phyloP scores from a whole-genome alignment of 1,140 invertebrate species.

The Adoxophyes honmai region DNA sequence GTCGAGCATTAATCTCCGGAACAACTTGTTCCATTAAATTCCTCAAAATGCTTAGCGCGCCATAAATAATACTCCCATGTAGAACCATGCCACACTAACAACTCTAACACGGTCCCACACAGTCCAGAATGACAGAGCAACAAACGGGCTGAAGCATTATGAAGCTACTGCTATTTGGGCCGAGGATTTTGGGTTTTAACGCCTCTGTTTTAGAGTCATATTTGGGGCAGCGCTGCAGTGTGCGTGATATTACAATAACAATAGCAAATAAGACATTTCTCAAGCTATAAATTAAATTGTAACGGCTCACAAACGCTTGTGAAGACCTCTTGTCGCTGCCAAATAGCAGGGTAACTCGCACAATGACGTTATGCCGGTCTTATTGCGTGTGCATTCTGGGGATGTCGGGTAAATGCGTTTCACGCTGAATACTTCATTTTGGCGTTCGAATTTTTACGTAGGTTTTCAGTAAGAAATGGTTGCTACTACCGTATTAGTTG shows the following conservation, averaged over 20 bases:
- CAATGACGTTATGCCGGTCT: not conserved
- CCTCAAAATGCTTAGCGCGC: constrained; percentile 12
- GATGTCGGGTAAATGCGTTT: no score
- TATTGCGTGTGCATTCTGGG: constrained; percentile 2
- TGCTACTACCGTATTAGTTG: no score
- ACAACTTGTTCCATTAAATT: constrained; percentile 15
- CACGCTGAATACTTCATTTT: no score
- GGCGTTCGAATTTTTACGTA: no score
- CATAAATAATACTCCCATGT: constrained; percentile 9
- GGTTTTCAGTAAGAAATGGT: no score
- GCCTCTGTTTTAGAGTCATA: not conserved
- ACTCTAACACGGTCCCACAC: not conserved
- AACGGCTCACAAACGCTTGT: constrained; percentile 10
- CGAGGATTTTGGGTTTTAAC: not conserved
- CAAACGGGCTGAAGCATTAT: not conserved
- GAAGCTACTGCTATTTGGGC: not conserved
- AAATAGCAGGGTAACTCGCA: not conserved
- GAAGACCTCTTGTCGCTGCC: constrained; percentile 11
- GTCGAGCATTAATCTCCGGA: constrained; percentile 2
- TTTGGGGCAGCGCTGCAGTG: not conserved
- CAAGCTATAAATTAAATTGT: constrained; percentile 12
- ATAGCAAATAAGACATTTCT: constrained; percentile 14
- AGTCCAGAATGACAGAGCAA: not conserved
- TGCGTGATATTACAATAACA: constrained; percentile 8
- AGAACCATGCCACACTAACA: not conserved